phyloP scores from a whole-genome alignment of 2,888 invertebrate genomes.

The Drosophila silvestris region DNA sequence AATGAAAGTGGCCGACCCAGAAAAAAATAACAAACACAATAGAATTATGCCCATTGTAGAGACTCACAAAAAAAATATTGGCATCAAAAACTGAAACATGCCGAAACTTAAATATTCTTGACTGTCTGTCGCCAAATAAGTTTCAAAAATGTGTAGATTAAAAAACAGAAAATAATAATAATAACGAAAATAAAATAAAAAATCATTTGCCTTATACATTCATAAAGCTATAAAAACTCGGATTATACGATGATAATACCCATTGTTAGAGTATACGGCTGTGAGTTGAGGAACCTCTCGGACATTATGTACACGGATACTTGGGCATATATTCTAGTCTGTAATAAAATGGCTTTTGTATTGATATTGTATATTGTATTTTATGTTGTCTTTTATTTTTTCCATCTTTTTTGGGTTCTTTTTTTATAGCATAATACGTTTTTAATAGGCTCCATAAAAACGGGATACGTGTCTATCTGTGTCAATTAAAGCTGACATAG shows the following conservation, averaged over 20 bases:
- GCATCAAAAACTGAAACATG: constrained; percentile 1
- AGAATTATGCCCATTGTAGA: constrained; percentile 40
- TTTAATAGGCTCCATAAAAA: constrained; percentile 63
- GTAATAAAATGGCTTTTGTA: constrained; percentile 68
- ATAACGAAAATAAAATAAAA: not conserved
- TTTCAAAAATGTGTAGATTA: not conserved
- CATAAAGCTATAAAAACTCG: not conserved
- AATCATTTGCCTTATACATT: not conserved
- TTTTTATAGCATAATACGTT: constrained; percentile 61
- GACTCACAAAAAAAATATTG: constrained; percentile 23
- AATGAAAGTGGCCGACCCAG: constrained; percentile 28
- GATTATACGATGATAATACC: not conserved
- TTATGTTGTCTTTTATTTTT: constrained; percentile 40
- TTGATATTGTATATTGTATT: constrained; percentile 61
- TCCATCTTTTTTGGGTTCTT: not conserved
- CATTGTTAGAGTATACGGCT: constrained; percentile 15
- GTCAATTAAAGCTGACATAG: constrained; percentile 46
- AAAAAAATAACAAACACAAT: constrained; percentile 61
- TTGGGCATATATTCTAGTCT: constrained; percentile 51
- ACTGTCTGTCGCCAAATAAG: not conserved
- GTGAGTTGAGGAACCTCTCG: constrained; percentile 18
- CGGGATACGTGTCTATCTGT: constrained; percentile 28
- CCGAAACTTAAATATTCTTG: constrained; percentile 19
- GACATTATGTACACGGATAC: constrained; percentile 18
- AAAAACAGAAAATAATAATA: not conserved